phyloP scores from a whole-genome alignment of 1,140 invertebrate species.

The Amphibalanus amphitrite region DNA sequence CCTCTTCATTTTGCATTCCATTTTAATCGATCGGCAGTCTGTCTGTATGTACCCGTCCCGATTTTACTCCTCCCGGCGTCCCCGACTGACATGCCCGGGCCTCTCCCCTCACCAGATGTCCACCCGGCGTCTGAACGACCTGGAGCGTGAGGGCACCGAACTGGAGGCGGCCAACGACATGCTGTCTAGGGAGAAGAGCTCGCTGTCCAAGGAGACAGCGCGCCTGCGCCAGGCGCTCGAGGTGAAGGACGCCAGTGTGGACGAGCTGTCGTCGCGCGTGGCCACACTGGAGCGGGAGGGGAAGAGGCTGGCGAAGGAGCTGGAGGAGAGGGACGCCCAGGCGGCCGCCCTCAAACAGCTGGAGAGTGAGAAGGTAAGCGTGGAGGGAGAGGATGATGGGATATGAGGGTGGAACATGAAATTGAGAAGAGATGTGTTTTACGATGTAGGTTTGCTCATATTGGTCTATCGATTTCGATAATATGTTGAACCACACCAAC shows the following conservation, averaged over 20 bases:
- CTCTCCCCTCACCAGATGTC: conserved; percentile 16
- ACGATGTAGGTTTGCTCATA: no score
- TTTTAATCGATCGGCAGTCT: no score
- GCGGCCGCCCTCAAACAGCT: neutral
- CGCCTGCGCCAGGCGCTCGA: conserved; percentile 52
- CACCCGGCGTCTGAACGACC: conserved; percentile 29
- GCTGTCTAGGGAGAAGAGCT: conserved; percentile 29
- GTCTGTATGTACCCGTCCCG: no score
- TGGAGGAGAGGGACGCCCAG: conserved; percentile 20
- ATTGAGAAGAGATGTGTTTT: no score
- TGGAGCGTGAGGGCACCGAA: conserved; percentile 30
- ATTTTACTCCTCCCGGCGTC: no score
- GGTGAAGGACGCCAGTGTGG: conserved; percentile 29
- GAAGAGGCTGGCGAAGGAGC: conserved; percentile 27
- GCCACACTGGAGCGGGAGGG: conserved; percentile 30
- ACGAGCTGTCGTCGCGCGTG: conserved; percentile 29
- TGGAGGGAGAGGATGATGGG: no score
- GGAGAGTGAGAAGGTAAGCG: conserved; percentile 26
- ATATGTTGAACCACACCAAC: no score
- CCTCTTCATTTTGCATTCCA: no score
- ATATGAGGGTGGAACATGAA: conserved; percentile 14
- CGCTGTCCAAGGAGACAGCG: conserved; percentile 36
- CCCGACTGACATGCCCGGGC: no score
- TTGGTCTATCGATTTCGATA: no score
- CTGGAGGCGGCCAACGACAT: conserved; percentile 29